Conservation (phyloP, 1,140 invertebrate species). For the Sogatella furcifera region DNA sequence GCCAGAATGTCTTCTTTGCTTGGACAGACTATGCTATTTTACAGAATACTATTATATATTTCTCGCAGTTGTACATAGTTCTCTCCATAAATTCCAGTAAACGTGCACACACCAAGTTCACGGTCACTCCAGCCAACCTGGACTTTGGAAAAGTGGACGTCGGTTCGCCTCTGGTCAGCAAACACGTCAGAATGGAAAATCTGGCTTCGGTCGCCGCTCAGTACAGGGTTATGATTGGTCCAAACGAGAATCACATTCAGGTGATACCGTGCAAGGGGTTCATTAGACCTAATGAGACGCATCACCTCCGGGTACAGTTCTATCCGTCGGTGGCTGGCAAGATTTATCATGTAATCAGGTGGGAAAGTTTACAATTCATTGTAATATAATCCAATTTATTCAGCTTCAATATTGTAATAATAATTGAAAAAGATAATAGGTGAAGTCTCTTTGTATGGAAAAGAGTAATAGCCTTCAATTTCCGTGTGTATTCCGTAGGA, state of each 20-base stretch:
- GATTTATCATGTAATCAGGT: slow-evolving; percentile 29
- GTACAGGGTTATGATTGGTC: slow-evolving; percentile 28
- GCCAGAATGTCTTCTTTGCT: too few species aligned
- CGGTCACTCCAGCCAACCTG: slow-evolving; percentile 21
- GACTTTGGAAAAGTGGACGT: slow-evolving; percentile 30
- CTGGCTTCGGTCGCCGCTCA: slow-evolving; percentile 25
- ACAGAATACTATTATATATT: too few species aligned
- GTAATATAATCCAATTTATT: background rate
- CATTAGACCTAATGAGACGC: slow-evolving; percentile 19
- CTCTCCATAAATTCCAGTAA: slow-evolving; percentile 10
- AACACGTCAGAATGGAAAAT: slow-evolving; percentile 25
- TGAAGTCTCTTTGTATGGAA: too few species aligned
- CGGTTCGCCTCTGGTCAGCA: slow-evolving; percentile 21
- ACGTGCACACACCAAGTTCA: slow-evolving; percentile 12
- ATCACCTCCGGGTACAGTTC: slow-evolving; percentile 24
- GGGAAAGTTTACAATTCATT: slow-evolving; percentile 1
- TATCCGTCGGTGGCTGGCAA: slow-evolving; percentile 24
- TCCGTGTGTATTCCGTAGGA: too few species aligned
- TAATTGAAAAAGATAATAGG: too few species aligned
- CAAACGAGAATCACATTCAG: slow-evolving; percentile 23
- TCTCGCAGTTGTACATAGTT: too few species aligned
- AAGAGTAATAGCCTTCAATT: too few species aligned
- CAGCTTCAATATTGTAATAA: too few species aligned
- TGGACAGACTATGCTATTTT: too few species aligned
- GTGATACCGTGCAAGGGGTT: slow-evolving; percentile 27